Conservation (phyloP, 2,113 vertebrate genomes). For the Aptenodytes forsteri region DNA sequence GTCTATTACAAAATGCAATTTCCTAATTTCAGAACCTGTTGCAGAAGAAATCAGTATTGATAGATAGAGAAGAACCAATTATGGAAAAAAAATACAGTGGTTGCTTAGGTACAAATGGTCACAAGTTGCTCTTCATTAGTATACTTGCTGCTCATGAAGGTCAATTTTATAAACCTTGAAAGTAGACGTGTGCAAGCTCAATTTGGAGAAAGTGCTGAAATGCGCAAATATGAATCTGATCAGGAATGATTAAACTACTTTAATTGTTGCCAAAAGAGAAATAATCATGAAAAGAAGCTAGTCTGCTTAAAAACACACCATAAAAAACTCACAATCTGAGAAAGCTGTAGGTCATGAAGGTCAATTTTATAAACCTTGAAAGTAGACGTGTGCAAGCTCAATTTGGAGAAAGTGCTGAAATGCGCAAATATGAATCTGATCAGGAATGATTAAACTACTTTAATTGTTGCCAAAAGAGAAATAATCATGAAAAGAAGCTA, state of each 20-base stretch:
- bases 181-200: neutral
- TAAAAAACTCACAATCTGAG: neutral
- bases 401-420: neutral
- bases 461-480: neutral
- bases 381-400: neutral
- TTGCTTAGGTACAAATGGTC: neutral
- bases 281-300: neutral
- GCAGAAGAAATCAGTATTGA: neutral
- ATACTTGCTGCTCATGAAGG: neutral
- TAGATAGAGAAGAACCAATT: neutral
- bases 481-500: neutral
- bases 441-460: neutral
- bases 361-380: neutral
- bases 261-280: neutral
- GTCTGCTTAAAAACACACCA: neutral
- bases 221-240: neutral
- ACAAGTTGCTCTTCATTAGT: neutral
- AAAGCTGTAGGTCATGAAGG: neutral
- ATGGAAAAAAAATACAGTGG: neutral
- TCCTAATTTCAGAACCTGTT: neutral
- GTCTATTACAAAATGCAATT: neutral
- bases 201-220: neutral
- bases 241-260: neutral
- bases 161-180: neutral
- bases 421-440: neutral